phyloP scores from a whole-genome alignment of 1,140 invertebrate genomes.

The Papilio dardanus region DNA sequence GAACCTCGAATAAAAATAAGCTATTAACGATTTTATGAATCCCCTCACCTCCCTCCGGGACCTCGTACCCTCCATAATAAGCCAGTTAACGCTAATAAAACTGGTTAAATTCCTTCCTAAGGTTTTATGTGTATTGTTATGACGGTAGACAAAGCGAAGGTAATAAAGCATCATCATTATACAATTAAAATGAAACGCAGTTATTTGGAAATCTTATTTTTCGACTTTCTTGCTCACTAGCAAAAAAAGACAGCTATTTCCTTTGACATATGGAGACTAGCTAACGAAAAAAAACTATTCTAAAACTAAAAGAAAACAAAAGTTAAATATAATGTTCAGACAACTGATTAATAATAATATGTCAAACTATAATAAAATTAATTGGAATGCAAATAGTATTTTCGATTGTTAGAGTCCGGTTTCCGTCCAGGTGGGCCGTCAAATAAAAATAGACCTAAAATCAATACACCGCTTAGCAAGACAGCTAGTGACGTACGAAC shows the following conservation, averaged over 20 bases:
- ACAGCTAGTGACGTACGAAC: slow-evolving; percentile 47
- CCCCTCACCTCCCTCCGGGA: too few species aligned
- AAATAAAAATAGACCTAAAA: slow-evolving; percentile 72
- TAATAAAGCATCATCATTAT: background rate
- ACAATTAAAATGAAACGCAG: background rate
- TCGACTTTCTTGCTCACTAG: too few species aligned
- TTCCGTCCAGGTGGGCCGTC: slow-evolving; percentile 55
- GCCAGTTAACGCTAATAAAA: slow-evolving; percentile 9
- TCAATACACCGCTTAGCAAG: slow-evolving; percentile 68
- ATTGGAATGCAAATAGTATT: background rate
- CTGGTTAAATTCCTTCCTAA: slow-evolving; percentile 7
- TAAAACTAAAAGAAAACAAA: too few species aligned
- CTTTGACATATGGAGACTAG: too few species aligned
- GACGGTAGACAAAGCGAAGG: background rate
- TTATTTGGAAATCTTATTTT: background rate
- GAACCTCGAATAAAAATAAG: slow-evolving; percentile 20
- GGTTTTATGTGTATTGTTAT: background rate
- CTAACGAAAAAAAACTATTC: too few species aligned
- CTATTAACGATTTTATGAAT: slow-evolving; percentile 20
- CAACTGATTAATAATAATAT: too few species aligned
- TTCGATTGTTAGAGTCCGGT: slow-evolving; percentile 23
- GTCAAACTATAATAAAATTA: background rate
- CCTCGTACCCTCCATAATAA: background rate
- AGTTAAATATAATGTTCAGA: too few species aligned
- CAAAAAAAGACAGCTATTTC: too few species aligned